Evolutionary conservation across 1,140 invertebrate genomes (phyloP).

Genomic region (Lepidotrigona ventralis): DNA sequence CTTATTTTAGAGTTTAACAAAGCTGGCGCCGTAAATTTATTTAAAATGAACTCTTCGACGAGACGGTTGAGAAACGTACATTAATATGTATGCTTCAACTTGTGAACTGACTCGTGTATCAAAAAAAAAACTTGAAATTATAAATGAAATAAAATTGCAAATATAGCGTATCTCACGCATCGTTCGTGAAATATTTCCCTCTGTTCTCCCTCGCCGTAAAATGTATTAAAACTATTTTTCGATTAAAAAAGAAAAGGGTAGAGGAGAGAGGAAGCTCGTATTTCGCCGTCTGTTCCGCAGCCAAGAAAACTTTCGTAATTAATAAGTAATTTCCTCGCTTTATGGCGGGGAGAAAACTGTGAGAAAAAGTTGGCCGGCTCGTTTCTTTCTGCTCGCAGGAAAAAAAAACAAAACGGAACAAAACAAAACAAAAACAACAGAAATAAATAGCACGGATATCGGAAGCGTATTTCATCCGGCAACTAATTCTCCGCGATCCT

Average conservation of each 20-base stretch:
- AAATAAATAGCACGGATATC: constrained; percentile 41
- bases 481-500: constrained; percentile 25
- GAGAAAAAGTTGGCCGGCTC: constrained; percentile 38
- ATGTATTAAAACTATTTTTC: constrained; percentile 35
- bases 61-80: no score
- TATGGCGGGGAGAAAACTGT: constrained; percentile 33
- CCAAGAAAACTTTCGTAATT: constrained; percentile 39
- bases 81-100: no score
- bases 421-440: constrained; percentile 17
- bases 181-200: background rate
- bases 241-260: background rate
- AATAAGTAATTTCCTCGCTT: constrained; percentile 47
- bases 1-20: no score
- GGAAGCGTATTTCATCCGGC: constrained; percentile 23
- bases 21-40: no score
- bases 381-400: constrained; percentile 15
- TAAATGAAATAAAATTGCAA: background rate
- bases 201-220: background rate
- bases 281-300: constrained; percentile 11
- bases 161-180: background rate
- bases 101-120: no score
- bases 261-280: constrained; percentile 5
- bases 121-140: no score
- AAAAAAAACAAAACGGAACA: no score
- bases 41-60: no score